These are phyloP conservation scores for Belgica antarctica DNA, from an alignment of 2,888 invertebrate species.

Conservation along the genomic window DNA sequence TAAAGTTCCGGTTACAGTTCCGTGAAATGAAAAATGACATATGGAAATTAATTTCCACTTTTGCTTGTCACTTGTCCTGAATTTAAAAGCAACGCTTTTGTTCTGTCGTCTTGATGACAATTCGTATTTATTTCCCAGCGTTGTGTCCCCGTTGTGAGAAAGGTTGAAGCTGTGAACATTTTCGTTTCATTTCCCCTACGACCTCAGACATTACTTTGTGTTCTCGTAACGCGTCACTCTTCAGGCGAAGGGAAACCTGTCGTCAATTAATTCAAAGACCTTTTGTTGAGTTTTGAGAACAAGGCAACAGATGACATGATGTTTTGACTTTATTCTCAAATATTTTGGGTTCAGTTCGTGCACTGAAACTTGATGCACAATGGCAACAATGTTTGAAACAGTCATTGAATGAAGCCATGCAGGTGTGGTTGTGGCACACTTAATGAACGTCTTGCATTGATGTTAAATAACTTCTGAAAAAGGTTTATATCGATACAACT, in stretches of 20 bases:
- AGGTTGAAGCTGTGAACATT: no score
- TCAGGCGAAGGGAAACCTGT: background rate
- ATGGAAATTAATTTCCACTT: constrained; percentile 40
- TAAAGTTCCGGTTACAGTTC: background rate
- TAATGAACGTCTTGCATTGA: no score
- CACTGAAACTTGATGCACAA: no score
- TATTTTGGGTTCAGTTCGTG: no score
- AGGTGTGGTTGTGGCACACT: no score
- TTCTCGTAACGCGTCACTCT: background rate
- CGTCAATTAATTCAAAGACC: background rate
- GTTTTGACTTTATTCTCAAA: no score
- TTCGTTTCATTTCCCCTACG: background rate
- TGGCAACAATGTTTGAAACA: no score
- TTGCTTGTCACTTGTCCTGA: constrained; percentile 5
- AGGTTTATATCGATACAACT: no score
- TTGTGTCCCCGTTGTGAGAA: background rate
- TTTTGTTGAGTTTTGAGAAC: background rate
- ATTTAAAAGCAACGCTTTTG: background rate
- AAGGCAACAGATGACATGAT: background rate
- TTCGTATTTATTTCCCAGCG: no score
- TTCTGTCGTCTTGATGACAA: background rate
- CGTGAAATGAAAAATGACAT: constrained; percentile 35
- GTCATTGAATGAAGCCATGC: no score
- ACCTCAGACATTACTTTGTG: constrained; percentile 1
- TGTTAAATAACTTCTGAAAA: no score